Evolutionary conservation across 2,113 vertebrate species (phyloP), one percentile per base, ranked within the genome.

Genomic region (Tichodroma muraria): DNA sequence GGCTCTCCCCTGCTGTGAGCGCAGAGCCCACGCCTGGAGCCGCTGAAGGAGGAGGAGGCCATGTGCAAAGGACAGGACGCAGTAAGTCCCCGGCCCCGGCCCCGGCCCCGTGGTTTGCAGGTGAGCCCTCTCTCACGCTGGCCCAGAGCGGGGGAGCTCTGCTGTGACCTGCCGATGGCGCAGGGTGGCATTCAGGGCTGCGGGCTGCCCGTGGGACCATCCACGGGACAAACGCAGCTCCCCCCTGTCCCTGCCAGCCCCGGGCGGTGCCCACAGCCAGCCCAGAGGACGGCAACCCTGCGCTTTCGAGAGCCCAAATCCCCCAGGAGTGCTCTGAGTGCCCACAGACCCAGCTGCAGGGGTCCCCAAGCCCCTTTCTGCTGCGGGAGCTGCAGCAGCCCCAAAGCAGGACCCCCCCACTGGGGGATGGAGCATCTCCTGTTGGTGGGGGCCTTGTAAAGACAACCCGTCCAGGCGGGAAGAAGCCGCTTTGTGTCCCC

Each of bases 1-100:
- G 40, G 2, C 10, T 78, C 68, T 80, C 10, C 16, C 66, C 56
- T 1, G 76, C 9, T 87, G 33, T 42, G 15, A 11, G 56, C 50
- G 18, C 91, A 99, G 99, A 97, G 97, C 94, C 99, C 99, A 0
- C 98, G 98, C 88, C 91, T 99, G 98, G 99, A 99, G 96, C 99
- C 99, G 0, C 96, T 98, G 68, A 98, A 98, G 50, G 98, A 99
- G 50, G 98, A 99, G 76, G 98, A 98, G 49, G 94, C 95, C 3
- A 71, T 98, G 85, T 90, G 98, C 93, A 97, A 98, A 94, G 98
- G 97, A 13, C 97, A 97, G 81, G 98, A 98, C 63, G 98, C 98
- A 70, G 99, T 99, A 89, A 99, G 99, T 98, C 33, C n/a, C 7
- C 3, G 27, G 21, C 54, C 33, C 38, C 30, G 98, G 97, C 65